Evolutionary conservation across 2,113 vertebrate genomes (phyloP).

Genomic region (Probosciger aterrimus): DNA sequence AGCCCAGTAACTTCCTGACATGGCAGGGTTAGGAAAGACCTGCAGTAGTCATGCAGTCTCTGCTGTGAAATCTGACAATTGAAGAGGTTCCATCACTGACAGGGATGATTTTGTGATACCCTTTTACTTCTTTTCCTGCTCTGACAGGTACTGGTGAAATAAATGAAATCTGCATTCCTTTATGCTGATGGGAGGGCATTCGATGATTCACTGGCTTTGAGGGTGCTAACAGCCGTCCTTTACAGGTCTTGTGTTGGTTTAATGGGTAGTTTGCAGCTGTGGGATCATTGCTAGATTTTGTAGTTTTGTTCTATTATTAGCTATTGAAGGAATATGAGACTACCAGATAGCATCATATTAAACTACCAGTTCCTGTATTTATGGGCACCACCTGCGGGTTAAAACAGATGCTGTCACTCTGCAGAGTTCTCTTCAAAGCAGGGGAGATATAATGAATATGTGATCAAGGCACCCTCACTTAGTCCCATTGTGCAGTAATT

Average conservation of each 20-base stretch:
- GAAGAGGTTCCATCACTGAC: neutral
- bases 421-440: neutral
- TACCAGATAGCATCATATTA: neutral
- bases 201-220: neutral
- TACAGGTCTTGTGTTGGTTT: neutral
- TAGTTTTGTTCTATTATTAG: constrained; percentile 18
- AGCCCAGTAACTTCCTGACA: neutral
- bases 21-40: neutral
- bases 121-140: neutral
- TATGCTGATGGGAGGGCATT: neutral
- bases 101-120: neutral
- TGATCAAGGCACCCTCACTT: neutral
- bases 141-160: neutral
- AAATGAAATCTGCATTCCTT: neutral
- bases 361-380: neutral
- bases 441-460: neutral
- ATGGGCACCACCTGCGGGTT: constrained; percentile 1
- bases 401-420: neutral
- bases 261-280: constrained; percentile 43
- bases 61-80: neutral
- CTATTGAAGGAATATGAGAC: constrained; percentile 4
- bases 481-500: neutral
- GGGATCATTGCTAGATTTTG: constrained; percentile 10
- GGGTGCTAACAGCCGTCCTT: neutral
- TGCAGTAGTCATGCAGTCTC: neutral